phyloP scores from a whole-genome alignment of 2,797 vertebrate species.

The Cephalopachus bancanus region DNA sequence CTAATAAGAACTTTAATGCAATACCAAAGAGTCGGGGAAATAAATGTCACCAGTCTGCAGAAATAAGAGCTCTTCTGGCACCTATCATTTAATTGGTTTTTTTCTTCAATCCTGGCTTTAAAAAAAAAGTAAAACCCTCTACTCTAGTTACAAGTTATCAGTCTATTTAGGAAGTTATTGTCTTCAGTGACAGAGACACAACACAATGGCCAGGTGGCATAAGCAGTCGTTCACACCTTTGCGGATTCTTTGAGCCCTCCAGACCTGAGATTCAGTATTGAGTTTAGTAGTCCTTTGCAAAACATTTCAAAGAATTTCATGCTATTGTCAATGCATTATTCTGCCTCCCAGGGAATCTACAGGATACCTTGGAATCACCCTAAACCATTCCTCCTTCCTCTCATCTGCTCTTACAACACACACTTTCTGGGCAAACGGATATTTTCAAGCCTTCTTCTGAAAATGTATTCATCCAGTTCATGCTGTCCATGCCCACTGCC shows the following conservation, averaged over 20 bases:
- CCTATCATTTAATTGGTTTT: conserved; percentile 53
- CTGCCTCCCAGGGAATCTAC: not conserved
- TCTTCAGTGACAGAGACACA: conserved; percentile 81
- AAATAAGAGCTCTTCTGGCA: conserved; percentile 2
- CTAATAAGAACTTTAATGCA: conserved; percentile 67
- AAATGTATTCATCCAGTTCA: not conserved
- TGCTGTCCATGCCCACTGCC: not conserved
- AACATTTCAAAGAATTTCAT: not conserved
- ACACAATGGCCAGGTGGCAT: conserved; percentile 92
- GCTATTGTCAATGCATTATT: not conserved
- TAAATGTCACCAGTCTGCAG: conserved; percentile 42
- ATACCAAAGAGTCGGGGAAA: conserved; percentile 61
- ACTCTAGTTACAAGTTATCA: not conserved
- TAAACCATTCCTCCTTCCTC: not conserved
- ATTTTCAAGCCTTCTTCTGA: not conserved
- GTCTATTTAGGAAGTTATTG: not conserved
- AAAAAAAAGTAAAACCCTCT: not conserved
- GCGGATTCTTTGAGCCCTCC: conserved; percentile 80
- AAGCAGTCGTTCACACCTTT: conserved; percentile 78
- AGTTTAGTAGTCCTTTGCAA: not conserved
- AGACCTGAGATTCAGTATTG: conserved; percentile 84
- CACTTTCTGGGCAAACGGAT: not conserved
- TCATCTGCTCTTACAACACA: not conserved
- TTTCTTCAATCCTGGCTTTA: conserved; percentile 29
- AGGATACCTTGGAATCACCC: too few species aligned